phyloP scores from a whole-genome alignment of 2,888 invertebrate species.

The Pterostichus niger region DNA sequence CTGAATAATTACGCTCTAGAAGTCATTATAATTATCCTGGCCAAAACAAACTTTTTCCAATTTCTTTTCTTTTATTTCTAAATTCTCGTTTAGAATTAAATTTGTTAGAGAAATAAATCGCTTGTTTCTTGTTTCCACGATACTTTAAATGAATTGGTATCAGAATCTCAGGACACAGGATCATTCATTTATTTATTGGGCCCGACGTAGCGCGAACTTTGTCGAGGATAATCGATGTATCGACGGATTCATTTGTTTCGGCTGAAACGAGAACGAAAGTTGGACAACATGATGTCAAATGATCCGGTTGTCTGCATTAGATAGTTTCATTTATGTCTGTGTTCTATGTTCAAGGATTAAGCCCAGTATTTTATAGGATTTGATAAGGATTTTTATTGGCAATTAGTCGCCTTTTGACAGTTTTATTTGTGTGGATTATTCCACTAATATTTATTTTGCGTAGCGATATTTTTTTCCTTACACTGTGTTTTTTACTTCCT shows the following conservation, averaged over 20 bases:
- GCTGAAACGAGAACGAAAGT: neutral
- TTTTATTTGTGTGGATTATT: neutral
- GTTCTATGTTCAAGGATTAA: neutral
- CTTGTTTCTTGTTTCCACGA: too few relatives aligned
- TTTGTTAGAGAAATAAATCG: too few relatives aligned
- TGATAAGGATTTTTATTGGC: conserved; percentile 9
- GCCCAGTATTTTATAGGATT: neutral
- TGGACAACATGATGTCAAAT: conserved; percentile 3
- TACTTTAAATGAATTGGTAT: neutral
- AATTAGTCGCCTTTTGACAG: neutral
- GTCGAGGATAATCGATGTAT: conserved; percentile 23
- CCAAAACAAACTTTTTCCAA: too few relatives aligned
- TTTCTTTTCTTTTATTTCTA: neutral
- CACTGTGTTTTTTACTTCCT: too few relatives aligned
- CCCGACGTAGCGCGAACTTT: neutral
- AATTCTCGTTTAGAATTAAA: too few relatives aligned
- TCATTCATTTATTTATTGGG: conserved; percentile 2
- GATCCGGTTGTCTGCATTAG: neutral
- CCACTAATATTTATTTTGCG: too few relatives aligned
- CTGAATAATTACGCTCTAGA: too few relatives aligned
- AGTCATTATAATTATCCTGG: too few relatives aligned
- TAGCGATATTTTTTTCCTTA: too few relatives aligned
- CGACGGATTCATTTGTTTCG: conserved; percentile 18
- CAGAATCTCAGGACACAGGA: neutral
- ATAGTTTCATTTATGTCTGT: neutral